phyloP scores from a whole-genome alignment of 2,797 vertebrate genomes.

The Poecilia gillii region DNA sequence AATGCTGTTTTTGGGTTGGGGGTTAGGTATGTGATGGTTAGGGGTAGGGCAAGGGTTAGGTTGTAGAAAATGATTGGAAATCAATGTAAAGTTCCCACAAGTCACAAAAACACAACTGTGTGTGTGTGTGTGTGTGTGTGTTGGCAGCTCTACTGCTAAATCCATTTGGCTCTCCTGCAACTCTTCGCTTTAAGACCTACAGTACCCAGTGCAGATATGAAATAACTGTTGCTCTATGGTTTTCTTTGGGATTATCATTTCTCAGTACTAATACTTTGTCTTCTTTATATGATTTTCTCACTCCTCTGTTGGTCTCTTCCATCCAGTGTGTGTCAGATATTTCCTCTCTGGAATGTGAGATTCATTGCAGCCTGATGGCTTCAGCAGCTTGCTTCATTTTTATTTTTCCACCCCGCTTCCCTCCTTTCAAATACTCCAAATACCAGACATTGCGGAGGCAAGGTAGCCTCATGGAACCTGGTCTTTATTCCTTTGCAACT shows the following conservation, averaged over 20 bases:
- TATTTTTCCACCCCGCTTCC: conserved; percentile 10
- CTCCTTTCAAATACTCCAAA: conserved; percentile 46
- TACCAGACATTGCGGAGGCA: conserved; percentile 47
- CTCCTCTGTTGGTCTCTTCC: not conserved
- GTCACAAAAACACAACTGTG: not conserved
- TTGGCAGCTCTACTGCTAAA: not conserved
- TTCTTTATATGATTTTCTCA: not conserved
- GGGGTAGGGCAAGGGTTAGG: too few species aligned
- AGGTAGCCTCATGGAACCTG: conserved; percentile 23
- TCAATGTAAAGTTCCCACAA: too few species aligned
- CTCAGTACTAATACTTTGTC: not conserved
- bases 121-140: not conserved
- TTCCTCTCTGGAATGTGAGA: conserved; percentile 66
- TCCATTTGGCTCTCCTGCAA: not conserved
- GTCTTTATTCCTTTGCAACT: conserved; percentile 37
- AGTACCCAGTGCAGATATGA: not conserved
- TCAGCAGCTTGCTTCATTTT: conserved; percentile 56
- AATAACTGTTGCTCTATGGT: not conserved
- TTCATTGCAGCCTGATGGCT: conserved; percentile 62
- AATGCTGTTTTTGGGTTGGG: too few species aligned
- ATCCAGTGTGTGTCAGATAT: conserved; percentile 41
- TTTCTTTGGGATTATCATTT: not conserved
- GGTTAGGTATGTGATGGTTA: too few species aligned
- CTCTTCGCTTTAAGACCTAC: not conserved
- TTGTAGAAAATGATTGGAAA: too few species aligned